Evolutionary conservation across 2,888 invertebrate genomes (phyloP).

Genomic region (Rhagonycha lutea): DNA sequence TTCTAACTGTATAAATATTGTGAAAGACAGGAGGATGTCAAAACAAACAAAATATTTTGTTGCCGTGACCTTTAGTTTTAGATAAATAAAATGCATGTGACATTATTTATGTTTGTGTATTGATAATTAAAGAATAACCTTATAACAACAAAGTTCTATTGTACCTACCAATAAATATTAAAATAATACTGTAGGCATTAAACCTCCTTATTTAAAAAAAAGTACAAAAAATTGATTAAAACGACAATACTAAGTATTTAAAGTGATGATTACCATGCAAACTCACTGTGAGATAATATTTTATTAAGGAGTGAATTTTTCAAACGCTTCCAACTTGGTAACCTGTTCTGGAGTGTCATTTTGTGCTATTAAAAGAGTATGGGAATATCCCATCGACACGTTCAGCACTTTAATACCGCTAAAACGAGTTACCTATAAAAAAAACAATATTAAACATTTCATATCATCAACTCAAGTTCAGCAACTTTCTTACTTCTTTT

Average conservation of each 20-base stretch:
- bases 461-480: background rate
- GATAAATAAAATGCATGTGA: background rate
- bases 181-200: slow-evolving; percentile 25
- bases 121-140: background rate
- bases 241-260: background rate
- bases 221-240: slow-evolving; percentile 17
- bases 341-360: slow-evolving; percentile 68
- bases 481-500: slow-evolving; percentile 69
- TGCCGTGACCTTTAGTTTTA: background rate
- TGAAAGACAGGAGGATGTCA: too few relatives aligned
- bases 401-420: slow-evolving; percentile 77
- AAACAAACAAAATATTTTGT: background rate
- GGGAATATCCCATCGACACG: slow-evolving; percentile 84
- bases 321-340: slow-evolving; percentile 63
- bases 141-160: background rate
- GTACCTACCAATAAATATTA: slow-evolving; percentile 19
- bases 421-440: slow-evolving; percentile 60
- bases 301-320: slow-evolving; percentile 53
- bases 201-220: slow-evolving; percentile 8
- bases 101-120: background rate
- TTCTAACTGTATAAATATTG: too few relatives aligned
- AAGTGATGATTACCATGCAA: slow-evolving; percentile 3
- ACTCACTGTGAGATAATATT: background rate
- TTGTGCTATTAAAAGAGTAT: slow-evolving; percentile 74
- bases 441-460: background rate